phyloP scores from a whole-genome alignment of 2,888 invertebrate species.

The Galerucella calmariensis region DNA sequence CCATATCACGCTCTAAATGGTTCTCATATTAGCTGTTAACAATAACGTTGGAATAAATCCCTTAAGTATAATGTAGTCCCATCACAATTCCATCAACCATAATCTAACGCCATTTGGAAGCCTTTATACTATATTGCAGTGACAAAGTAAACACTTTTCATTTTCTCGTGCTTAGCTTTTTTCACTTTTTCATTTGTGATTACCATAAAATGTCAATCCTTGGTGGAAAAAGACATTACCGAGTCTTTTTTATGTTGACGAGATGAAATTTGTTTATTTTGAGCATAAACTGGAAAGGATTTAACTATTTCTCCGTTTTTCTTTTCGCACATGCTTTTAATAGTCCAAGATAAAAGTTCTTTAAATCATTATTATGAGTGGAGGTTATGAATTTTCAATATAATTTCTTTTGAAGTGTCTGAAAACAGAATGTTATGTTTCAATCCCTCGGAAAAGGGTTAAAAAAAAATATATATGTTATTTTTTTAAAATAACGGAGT shows the following conservation, averaged over 20 bases:
- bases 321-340: constrained; percentile 4
- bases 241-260: constrained; percentile 19
- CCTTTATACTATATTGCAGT: neutral
- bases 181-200: constrained; percentile 13
- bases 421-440: too few relatives aligned
- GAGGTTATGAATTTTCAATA: too few relatives aligned
- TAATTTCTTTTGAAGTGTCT: too few relatives aligned
- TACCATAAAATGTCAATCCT: constrained; percentile 28
- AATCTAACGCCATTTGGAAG: neutral
- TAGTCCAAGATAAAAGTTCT: too few relatives aligned
- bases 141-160: constrained; percentile 7
- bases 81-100: neutral
- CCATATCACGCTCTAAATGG: too few relatives aligned
- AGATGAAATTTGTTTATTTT: constrained; percentile 18
- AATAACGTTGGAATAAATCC: too few relatives aligned
- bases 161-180: neutral
- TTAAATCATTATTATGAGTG: too few relatives aligned
- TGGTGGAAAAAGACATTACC: neutral
- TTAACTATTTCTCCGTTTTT: constrained; percentile 5
- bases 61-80: neutral
- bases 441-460: too few relatives aligned
- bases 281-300: neutral
- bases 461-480: too few relatives aligned
- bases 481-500: too few relatives aligned
- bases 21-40: too few relatives aligned